Conservation (phyloP, 2,113 vertebrate genomes). For the Leucopsar rothschildi region DNA sequence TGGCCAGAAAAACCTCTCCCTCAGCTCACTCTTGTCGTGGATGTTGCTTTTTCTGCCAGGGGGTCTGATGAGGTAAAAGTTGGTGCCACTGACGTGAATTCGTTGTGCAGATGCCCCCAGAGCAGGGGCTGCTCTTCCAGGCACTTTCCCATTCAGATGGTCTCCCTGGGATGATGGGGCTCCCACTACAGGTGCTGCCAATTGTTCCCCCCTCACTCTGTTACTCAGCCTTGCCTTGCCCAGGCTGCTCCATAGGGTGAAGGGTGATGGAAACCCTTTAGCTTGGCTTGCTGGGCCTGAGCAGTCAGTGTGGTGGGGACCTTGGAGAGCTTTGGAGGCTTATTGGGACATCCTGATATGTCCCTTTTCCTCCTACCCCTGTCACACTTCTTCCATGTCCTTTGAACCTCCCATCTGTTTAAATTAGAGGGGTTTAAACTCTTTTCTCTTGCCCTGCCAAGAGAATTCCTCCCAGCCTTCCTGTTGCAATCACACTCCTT, state of each 20-base stretch:
- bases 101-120: accelerated
- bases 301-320: background rate
- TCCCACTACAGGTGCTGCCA: accelerated
- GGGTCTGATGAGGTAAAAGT: background rate
- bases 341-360: background rate
- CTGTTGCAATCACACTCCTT: background rate
- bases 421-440: background rate
- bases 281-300: background rate
- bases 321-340: background rate
- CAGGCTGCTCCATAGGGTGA: background rate
- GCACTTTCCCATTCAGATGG: background rate
- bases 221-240: background rate
- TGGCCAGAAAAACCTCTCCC: background rate
- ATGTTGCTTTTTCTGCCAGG: background rate
- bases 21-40: background rate
- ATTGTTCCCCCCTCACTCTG: background rate
- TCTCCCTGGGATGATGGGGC: background rate
- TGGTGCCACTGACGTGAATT: background rate
- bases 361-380: background rate
- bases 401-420: background rate
- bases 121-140: background rate
- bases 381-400: background rate
- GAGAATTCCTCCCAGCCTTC: background rate
- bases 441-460: background rate
- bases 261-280: background rate